Base-by-base conservation (phyloP, 2,888 invertebrate species). In the Heteromyza rotundicornis region DNA sequence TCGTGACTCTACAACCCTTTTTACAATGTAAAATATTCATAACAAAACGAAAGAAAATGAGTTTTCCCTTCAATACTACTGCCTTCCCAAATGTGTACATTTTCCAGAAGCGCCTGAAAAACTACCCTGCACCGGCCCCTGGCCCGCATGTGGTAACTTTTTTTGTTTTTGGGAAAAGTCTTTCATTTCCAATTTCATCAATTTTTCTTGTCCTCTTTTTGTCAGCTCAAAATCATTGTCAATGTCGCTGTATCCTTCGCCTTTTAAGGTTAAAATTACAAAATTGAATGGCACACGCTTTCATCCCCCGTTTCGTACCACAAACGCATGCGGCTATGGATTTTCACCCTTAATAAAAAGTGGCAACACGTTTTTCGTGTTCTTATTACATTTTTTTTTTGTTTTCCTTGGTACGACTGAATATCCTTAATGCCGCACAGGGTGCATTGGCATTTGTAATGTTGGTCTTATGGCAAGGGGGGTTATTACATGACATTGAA, bases 311-410 rank as follows among this genome's bases (percentile, higher is more conserved):
- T 10, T 27, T 27, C 27, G 27, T 10, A 27, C 10, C 40, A 10
- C 14, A n/a, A 7, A 40, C 40, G 40, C 40, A 27, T n/a, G 40
- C 47, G 17, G 2, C 19, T 14, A 14, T 19, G 47, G 3, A 19
- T 19, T 40, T n/a, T 14, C n/a, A 40, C 40, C 3, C 40, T 17
- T 5, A 47, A 2, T 19, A 3, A 17, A 40, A 47, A 47, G 17
- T 47, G 47, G 47, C 47, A 47, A 47, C 47, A 47, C 47, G 47
- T 47, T 47, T 47, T 47, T 17, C 47, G 7, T 47, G 47, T 47
- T 19, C 7, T 27, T 40, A 40, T 40, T 75, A 73, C 75, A 70
- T 75, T 75, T 74, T 74, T 71, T 68, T 70, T 24, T 27, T 52
- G 32, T 24, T 24, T 50, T n/a, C 3, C 20, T 50, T 50, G 50